Evolutionary conservation across 2,113 vertebrate genomes (phyloP).

Genomic region (Esox niger): DNA sequence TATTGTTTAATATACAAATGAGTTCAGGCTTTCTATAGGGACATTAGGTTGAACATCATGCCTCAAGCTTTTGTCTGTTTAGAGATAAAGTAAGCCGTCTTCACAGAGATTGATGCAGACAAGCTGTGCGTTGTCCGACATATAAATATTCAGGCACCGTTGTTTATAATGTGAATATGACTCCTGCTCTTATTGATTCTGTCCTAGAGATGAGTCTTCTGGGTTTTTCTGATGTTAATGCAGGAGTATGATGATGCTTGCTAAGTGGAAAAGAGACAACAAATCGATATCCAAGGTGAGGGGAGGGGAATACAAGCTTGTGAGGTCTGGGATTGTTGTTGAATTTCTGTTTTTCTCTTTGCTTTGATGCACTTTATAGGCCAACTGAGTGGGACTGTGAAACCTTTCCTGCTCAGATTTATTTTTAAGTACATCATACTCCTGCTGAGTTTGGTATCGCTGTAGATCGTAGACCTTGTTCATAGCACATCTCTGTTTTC

Average conservation of each 20-base stretch:
- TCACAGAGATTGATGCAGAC: not conserved
- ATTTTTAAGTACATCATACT: not conserved
- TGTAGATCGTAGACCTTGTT: not conserved
- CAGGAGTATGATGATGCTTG: slow-evolving; percentile 66
- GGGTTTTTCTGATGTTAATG: slow-evolving; percentile 72
- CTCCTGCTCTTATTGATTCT: slow-evolving; percentile 66
- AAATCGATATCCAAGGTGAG: slow-evolving; percentile 67
- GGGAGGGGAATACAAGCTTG: slow-evolving; percentile 27
- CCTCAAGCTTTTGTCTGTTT: not conserved
- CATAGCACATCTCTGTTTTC: too few species aligned
- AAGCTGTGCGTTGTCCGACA: slow-evolving; percentile 2
- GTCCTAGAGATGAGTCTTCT: slow-evolving; percentile 65
- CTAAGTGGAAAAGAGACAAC: slow-evolving; percentile 68
- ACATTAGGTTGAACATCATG: not conserved
- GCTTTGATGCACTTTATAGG: slow-evolving; percentile 39
- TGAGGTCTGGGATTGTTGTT: slow-evolving; percentile 52
- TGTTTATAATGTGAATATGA: slow-evolving; percentile 65
- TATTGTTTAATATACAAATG: too few species aligned
- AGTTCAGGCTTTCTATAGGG: too few species aligned
- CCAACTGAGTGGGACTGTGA: not conserved
- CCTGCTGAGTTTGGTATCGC: not conserved
- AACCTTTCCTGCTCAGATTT: not conserved
- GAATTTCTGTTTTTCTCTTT: slow-evolving; percentile 52
- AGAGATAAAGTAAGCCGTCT: slow-evolving; percentile 33
- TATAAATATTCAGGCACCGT: slow-evolving; percentile 59